Base-by-base conservation (phyloP, 1,140 invertebrate species). In the Colletes gigas region DNA sequence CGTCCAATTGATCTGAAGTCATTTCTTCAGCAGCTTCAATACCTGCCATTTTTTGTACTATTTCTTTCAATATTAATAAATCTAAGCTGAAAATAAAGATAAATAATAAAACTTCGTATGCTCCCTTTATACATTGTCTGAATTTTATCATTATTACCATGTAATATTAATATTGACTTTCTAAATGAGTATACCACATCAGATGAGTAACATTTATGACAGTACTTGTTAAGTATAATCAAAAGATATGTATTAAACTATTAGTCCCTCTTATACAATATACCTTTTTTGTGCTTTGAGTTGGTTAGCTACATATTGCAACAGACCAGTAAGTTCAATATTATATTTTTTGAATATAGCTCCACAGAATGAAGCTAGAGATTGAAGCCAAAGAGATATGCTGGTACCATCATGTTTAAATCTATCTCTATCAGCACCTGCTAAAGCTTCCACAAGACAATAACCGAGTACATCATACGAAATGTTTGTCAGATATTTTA, bases 31-130 rank as follows among this genome's bases (percentile, higher is more conserved):
- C 96, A 7, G 98, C 97, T 94, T 99, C 99, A 81, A 99, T 98
- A 3, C 99, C 99, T 15, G 98, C 97, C 98, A 99, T 99, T 95
- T 99, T 99, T 93, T 99, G 98, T 73, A 99, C 97, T 85, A 99
- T 98, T 94, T 99, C 99, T 93, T 99, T 98, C 63, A 99, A 93
- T 86, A 99, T 97, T 39, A 99, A 94, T 81, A 99, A 94, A 94
- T 99, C 98, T 92, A 98, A 95, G 93, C 98, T 98, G 92, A 73
- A 95, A 89, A 89, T 85, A 85, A 41, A 66, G 41, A 21, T 15
- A 19, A n/a, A 19, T 12, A 62, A 59, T 47, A 63, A 54, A 63
- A 39, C 44, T 30, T 30, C 30, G 30, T 30, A 30, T 30, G 30
- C 30, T 30, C 2, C 30, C 30, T 47, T 47, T 47, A 47, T 9